Conservation (phyloP, 1,140 invertebrate species). For the Mya arenaria region DNA sequence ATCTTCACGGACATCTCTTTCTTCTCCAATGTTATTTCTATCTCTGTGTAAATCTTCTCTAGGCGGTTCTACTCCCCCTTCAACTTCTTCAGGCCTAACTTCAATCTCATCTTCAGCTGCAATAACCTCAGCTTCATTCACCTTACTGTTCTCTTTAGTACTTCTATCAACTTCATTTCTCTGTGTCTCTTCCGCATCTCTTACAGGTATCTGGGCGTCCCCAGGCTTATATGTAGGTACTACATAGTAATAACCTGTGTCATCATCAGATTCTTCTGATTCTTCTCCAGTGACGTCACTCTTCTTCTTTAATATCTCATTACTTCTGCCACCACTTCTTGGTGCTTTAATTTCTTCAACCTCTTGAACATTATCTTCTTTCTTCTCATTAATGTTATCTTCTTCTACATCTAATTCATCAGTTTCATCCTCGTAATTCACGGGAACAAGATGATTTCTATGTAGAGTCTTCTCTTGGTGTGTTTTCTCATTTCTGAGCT, state of each 20-base stretch:
- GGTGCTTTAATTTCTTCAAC: not conserved
- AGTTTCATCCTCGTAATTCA: not conserved
- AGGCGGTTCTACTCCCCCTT: too few relatives aligned
- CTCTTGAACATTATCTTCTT: not conserved
- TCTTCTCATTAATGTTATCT: not conserved
- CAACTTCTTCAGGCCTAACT: too few relatives aligned
- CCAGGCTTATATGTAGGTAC: not conserved
- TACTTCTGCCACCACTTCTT: too few relatives aligned
- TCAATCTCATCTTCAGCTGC: too few relatives aligned
- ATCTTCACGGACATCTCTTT: too few relatives aligned
- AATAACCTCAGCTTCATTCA: too few relatives aligned
- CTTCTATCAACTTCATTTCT: too few relatives aligned
- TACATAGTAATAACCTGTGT: not conserved
- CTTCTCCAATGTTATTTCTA: too few relatives aligned
- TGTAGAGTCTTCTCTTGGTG: constrained; percentile 4
- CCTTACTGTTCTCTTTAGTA: too few relatives aligned
- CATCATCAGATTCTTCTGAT: not conserved
- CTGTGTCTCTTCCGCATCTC: too few relatives aligned
- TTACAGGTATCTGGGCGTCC: not conserved
- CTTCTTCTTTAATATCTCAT: too few relatives aligned
- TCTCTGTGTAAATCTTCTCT: too few relatives aligned
- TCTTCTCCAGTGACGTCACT: not conserved
- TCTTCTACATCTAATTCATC: not conserved
- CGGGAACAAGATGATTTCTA: constrained; percentile 25
- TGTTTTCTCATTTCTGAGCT: not conserved